Percentiles rank a stretch among this genome's conserved stretches.
These are phyloP conservation scores for Otus sunia DNA, from an alignment of 2,113 vertebrate genomes.

Conservation along the genomic window DNA sequence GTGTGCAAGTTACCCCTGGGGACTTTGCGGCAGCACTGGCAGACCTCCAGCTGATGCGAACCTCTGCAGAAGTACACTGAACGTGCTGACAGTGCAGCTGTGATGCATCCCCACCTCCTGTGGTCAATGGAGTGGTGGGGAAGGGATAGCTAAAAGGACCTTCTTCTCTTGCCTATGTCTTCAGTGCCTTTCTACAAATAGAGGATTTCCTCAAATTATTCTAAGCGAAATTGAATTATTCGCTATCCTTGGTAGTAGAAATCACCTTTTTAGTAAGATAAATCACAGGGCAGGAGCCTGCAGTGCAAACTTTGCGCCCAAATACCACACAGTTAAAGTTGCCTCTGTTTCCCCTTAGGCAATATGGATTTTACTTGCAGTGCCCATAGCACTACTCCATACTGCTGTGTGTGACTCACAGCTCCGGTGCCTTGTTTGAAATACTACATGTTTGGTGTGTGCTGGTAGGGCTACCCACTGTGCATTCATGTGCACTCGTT, in stretches of 20 bases:
- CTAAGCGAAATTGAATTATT: not conserved
- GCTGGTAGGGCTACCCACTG: not conserved
- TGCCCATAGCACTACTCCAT: rapidly evolving
- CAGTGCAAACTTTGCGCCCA: not conserved
- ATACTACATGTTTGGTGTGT: rapidly evolving
- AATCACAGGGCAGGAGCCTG: not conserved
- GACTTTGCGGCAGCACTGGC: rapidly evolving
- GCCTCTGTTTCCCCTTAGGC: not conserved
- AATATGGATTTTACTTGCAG: not conserved
- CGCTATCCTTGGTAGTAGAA: not conserved
- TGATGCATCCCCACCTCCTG: not conserved
- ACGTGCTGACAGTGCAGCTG: not conserved
- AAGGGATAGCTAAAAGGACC: not conserved
- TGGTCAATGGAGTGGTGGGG: not conserved
- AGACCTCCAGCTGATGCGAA: not conserved
- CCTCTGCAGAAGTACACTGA: not conserved
- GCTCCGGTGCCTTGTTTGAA: not conserved
- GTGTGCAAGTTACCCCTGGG: not conserved
- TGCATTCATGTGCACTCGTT: not conserved
- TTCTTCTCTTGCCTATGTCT: not conserved
- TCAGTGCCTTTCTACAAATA: not conserved
- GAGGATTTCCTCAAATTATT: not conserved
- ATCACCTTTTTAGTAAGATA: not conserved
- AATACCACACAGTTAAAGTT: not conserved
- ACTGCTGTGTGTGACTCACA: not conserved